These are phyloP conservation scores for Cheilosia scutellata DNA, from an alignment of 2,888 invertebrate genomes.

Conservation along the genomic window DNA sequence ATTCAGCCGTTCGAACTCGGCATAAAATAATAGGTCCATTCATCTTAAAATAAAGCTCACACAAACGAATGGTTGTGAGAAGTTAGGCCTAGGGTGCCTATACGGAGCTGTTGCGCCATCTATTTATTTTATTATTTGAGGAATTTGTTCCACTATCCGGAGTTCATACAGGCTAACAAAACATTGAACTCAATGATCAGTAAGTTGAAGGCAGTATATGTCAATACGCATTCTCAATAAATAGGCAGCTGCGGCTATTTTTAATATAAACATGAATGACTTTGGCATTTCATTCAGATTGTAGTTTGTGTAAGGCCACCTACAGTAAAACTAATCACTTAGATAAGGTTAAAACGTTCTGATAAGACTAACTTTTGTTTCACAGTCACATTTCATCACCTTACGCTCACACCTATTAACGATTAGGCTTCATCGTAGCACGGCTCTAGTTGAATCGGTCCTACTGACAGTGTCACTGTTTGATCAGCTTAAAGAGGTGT, in stretches of 20 bases:
- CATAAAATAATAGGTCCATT: no score
- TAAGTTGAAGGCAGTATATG: no score
- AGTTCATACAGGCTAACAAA: no score
- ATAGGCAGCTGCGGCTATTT: neutral
- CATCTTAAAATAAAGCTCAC: no score
- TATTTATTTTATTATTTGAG: no score
- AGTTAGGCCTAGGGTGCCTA: no score
- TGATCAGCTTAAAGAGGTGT: neutral
- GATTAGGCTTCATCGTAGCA: neutral
- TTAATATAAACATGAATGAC: neutral
- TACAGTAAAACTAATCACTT: neutral
- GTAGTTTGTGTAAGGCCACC: neutral
- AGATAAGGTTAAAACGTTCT: neutral
- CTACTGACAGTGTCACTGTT: neutral
- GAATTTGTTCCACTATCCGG: no score
- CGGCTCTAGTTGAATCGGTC: neutral
- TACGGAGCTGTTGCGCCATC: no score
- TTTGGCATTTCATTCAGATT: neutral
- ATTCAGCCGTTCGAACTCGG: no score
- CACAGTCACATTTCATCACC: neutral
- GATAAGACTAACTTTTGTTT: neutral
- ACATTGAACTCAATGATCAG: no score
- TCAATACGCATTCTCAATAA: neutral
- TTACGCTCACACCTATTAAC: neutral
- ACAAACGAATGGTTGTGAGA: no score